These are phyloP conservation scores for Anomalospiza imberbis DNA, from an alignment of 2,797 vertebrate genomes.

Conservation along the genomic window DNA sequence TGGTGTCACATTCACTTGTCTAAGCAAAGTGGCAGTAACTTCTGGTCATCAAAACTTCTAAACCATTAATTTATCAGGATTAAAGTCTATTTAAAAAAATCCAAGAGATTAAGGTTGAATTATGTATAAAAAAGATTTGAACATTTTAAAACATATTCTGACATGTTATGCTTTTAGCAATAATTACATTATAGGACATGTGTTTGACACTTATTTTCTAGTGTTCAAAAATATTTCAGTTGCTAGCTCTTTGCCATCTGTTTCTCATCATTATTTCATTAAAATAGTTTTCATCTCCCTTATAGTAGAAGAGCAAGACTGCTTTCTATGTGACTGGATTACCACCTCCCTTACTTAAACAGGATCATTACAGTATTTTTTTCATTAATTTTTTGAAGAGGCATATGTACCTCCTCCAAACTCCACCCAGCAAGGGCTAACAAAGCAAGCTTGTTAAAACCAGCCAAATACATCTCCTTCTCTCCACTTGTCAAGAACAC, in stretches of 20 bases:
- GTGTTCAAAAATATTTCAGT: conserved; percentile 31
- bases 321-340: neutral
- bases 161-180: neutral
- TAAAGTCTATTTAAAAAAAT: neutral
- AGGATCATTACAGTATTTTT: neutral
- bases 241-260: conserved; percentile 37
- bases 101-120: neutral
- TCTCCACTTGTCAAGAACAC: neutral
- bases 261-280: conserved; percentile 37
- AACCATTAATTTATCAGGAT: neutral
- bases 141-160: neutral
- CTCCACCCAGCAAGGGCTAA: neutral
- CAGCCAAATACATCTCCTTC: neutral
- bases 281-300: conserved; percentile 20
- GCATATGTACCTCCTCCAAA: neutral
- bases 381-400: neutral
- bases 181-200: neutral
- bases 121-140: neutral
- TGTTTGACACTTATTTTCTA: conserved; percentile 34
- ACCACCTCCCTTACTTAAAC: neutral
- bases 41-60: neutral
- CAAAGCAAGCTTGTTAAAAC: neutral
- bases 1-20: neutral
- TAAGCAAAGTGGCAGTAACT: neutral
- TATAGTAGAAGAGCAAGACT: neutral